Base-by-base conservation (phyloP, 2,888 invertebrate species). In the Meiosimyza decipiens region DNA sequence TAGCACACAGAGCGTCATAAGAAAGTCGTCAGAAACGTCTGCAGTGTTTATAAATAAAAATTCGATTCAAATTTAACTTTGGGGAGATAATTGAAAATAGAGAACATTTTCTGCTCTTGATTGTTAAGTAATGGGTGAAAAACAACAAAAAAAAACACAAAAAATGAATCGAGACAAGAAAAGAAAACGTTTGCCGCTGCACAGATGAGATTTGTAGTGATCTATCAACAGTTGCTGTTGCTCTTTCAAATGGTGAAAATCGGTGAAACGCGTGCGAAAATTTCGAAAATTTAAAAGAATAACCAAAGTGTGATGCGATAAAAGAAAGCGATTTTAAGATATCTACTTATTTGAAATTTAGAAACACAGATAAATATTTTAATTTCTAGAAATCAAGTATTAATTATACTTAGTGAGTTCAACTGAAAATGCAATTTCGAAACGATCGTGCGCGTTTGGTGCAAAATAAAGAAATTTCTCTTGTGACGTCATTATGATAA, bases 221-320 rank as follows among this genome's bases (percentile, higher is more conserved):
- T 63, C 9, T 52, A 64, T 60, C 55, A 57, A 70, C 73, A 79
- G 79, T 78, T 73, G 75, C 62, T 59, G 71, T 55, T 72, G 60
- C 60, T 76, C 77, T 69, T 64, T 68, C 74, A 72, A 71, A 68
- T 74, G 72, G 77, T 74, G 71, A 71, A 75, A 71, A 76, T 60
- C 74, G 60, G 57, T 9, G 40, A 40, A 40, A 69, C 60, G 62
- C 57, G 28, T 50, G 68, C 49, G 68, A 18, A 18, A 51, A 51
- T 15, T 11, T 40, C 47, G 22, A 28, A 60, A 60, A 33, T 28
- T 9, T 40, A 47, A 15, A 3, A 63, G 40, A n/a, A 63, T 49
- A 63, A 47, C 1, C 49, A 7, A 64, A 64, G 15, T 50, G 13
- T 51, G n/a, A 22, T 22, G 22, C 51, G 47, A 40, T 13, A 12